Percentiles rank a stretch among this genome's conserved stretches.
Conservation (phyloP, 53 echinoderm and acorn worm species). For the Luidia sarsii region DNA sequence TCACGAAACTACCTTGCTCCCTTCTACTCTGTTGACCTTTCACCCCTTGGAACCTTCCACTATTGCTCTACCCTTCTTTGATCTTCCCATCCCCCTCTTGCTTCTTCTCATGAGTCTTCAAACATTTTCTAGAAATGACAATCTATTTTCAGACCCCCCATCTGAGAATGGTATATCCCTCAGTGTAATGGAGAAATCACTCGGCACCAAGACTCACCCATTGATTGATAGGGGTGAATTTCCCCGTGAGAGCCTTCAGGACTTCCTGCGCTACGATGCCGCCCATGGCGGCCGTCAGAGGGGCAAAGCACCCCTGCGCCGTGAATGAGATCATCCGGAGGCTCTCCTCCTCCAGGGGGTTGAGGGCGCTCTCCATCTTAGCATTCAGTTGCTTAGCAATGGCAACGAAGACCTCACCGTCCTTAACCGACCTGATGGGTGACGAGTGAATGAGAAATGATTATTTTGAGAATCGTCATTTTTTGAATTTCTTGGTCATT, state of each 20-base stretch:
- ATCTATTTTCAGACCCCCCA: too few species aligned
- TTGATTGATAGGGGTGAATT: slow-evolving; percentile 94
- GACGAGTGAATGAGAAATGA: too few species aligned
- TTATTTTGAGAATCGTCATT: not conserved
- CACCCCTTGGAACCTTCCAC: too few species aligned
- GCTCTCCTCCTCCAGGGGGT: slow-evolving; percentile 51
- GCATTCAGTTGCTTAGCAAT: slow-evolving; percentile 77
- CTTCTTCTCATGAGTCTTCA: too few species aligned
- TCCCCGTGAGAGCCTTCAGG: slow-evolving; percentile 93
- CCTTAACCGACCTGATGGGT: slow-evolving; percentile 41
- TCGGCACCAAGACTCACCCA: slow-evolving; percentile 92
- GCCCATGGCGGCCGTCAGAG: slow-evolving; percentile 88
- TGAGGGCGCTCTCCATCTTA: slow-evolving; percentile 55
- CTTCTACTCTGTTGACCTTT: too few species aligned
- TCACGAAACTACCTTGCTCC: too few species aligned
- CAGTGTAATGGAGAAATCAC: too few species aligned
- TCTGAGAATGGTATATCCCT: too few species aligned
- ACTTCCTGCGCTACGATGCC: slow-evolving; percentile 95
- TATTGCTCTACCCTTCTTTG: too few species aligned
- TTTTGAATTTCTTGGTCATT: too few species aligned
- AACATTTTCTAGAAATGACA: too few species aligned
- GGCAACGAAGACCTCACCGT: slow-evolving; percentile 44
- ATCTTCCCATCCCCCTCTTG: too few species aligned
- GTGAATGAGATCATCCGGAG: slow-evolving; percentile 61
- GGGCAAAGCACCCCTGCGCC: slow-evolving; percentile 83